These are phyloP conservation scores for Hartigia nigra DNA, from an alignment of 2,888 invertebrate species.

Conservation along the genomic window DNA sequence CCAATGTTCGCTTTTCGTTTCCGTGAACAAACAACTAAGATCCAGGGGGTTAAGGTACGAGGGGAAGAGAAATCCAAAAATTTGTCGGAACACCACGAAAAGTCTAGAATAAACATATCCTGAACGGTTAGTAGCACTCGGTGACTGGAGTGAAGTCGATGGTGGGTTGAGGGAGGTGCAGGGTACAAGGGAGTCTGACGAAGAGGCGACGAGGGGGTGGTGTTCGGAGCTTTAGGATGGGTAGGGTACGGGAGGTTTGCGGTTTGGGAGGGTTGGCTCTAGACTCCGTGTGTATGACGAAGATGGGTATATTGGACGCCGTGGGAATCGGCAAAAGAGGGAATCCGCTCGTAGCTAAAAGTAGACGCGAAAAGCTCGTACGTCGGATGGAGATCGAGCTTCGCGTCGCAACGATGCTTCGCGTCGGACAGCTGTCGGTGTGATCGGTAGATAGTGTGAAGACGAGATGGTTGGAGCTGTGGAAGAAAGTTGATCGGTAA, in stretches of 20 bases:
- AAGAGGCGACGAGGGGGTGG: conserved; percentile 7
- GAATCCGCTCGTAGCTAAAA: conserved; percentile 39
- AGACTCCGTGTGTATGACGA: conserved; percentile 42
- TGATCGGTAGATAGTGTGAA: background rate
- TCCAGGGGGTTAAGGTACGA: background rate
- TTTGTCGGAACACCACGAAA: conserved; percentile 46
- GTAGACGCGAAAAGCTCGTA: conserved; percentile 35
- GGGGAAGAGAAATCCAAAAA: conserved; percentile 48
- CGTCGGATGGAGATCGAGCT: conserved; percentile 18
- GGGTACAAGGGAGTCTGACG: conserved; percentile 27
- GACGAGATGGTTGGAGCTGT: background rate
- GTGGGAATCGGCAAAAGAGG: background rate
- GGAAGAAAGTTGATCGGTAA: background rate
- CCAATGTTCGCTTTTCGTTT: background rate
- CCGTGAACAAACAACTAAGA: background rate
- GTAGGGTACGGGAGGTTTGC: conserved; percentile 47
- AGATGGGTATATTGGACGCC: conserved; percentile 23
- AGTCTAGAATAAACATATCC: conserved; percentile 58
- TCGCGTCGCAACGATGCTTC: background rate
- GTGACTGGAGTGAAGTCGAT: background rate
- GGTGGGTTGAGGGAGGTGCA: conserved; percentile 21
- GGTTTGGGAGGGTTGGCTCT: conserved; percentile 54
- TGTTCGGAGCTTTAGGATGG: conserved; percentile 15
- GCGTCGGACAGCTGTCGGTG: background rate
- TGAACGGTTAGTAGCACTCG: conserved; percentile 56